Evolutionary conservation across 2,888 invertebrate species (phyloP).

Genomic region (Liopterus haemorrhoidalis): DNA sequence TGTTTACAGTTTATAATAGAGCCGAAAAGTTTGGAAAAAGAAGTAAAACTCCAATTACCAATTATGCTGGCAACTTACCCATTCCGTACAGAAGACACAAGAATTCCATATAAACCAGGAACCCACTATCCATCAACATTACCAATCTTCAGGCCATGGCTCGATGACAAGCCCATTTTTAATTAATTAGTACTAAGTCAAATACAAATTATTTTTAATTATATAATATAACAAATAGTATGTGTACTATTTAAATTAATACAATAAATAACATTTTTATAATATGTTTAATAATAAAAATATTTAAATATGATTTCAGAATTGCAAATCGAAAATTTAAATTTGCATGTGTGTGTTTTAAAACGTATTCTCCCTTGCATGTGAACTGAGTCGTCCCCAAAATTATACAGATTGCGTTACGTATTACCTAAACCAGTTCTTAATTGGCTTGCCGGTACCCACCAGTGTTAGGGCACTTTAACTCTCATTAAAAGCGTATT

Average conservation of each 20-base stretch:
- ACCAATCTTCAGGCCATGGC: constrained; percentile 86
- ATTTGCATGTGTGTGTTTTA: no score
- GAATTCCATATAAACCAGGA: constrained; percentile 65
- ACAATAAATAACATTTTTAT: no score
- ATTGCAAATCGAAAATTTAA: no score
- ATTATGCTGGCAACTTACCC: constrained; percentile 91
- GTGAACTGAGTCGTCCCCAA: no score
- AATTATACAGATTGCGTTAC: no score
- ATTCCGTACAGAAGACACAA: constrained; percentile 60
- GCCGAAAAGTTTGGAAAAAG: constrained; percentile 86
- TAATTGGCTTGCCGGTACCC: no score
- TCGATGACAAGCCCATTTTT: constrained; percentile 61
- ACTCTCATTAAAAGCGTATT: no score
- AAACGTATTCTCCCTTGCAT: no score
- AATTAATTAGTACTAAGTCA: constrained; percentile 34
- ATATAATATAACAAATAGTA: not conserved
- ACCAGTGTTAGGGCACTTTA: no score
- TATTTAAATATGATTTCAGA: no score
- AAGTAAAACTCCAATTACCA: constrained; percentile 85
- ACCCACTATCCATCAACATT: constrained; percentile 90
- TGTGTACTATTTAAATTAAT: not conserved
- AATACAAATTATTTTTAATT: constrained; percentile 2
- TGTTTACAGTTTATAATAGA: constrained; percentile 75
- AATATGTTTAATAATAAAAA: no score
- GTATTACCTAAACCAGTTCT: no score